Percentiles rank a stretch among this genome's conserved stretches.
Evolutionary conservation across 1,140 invertebrate genomes (phyloP).

Genomic region (Sycobia sp.): DNA sequence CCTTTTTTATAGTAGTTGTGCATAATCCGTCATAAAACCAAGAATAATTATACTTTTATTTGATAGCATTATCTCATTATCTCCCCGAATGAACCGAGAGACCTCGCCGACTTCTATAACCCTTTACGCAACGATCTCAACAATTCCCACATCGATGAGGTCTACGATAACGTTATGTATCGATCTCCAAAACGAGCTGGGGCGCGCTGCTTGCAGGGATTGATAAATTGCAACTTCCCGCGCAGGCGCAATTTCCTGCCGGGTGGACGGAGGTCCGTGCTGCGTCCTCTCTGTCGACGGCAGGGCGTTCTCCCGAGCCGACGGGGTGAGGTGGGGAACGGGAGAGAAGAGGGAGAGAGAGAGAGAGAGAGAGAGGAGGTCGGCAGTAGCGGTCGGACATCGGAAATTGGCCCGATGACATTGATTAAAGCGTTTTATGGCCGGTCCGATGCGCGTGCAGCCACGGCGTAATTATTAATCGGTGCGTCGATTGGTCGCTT

Average conservation of each 20-base stretch:
- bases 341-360: conserved; percentile 4
- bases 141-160: background rate
- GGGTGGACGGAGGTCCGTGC: too few relatives aligned
- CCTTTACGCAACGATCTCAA: background rate
- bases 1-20: too few relatives aligned
- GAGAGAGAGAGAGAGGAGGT: conserved; percentile 48
- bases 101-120: too few relatives aligned
- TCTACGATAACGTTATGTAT: background rate
- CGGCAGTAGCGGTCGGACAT: conserved; percentile 56
- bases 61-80: too few relatives aligned
- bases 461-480: conserved; percentile 58
- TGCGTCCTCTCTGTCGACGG: too few relatives aligned
- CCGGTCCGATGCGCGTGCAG: conserved; percentile 15
- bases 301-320: too few relatives aligned
- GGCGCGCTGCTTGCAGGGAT: conserved; percentile 44
- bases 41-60: too few relatives aligned
- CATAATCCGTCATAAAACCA: too few relatives aligned
- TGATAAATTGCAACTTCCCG: conserved; percentile 58
- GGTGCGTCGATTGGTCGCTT: conserved; percentile 34
- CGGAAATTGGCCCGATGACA: conserved; percentile 64
- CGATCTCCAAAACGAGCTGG: too few relatives aligned
- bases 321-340: conserved; percentile 33
- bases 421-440: conserved; percentile 63
- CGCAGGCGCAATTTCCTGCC: conserved; percentile 52
- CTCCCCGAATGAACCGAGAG: too few relatives aligned